phyloP scores from a whole-genome alignment of 2,113 vertebrate species.

The Dendrocopos noguchii region DNA sequence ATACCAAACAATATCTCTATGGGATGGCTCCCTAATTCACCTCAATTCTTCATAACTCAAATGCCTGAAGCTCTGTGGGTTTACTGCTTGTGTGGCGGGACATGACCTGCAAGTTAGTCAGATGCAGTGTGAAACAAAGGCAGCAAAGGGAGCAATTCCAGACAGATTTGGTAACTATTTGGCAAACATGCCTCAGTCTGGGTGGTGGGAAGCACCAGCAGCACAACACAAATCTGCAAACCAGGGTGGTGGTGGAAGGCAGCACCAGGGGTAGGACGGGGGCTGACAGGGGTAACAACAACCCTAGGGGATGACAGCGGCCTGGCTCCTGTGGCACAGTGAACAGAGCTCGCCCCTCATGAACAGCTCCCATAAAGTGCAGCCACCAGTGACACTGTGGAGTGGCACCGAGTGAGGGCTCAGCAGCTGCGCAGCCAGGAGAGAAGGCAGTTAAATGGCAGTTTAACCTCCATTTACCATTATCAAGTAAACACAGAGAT shows the following conservation, averaged over 20 bases:
- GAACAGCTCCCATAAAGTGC: neutral
- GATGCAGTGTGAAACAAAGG: neutral
- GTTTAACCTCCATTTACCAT: too few species aligned
- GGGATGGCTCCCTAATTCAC: neutral
- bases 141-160: neutral
- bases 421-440: rapidly evolving
- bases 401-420: too few species aligned
- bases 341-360: too few species aligned
- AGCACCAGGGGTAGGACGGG: too few species aligned
- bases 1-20: neutral
- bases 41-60: neutral
- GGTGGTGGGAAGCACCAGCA: rapidly evolving
- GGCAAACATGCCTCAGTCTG: rapidly evolving
- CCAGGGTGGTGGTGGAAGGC: too few species aligned
- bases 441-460: rapidly evolving
- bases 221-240: too few species aligned
- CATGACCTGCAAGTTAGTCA: too few species aligned
- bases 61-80: neutral
- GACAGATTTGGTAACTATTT: neutral
- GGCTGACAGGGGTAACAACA: too few species aligned
- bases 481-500: too few species aligned
- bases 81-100: neutral
- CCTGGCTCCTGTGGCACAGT: too few species aligned
- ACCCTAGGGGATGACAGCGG: too few species aligned
- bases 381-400: too few species aligned